phyloP scores from a whole-genome alignment of 2,797 vertebrate species.

The Pangasius sanitwongsei region DNA sequence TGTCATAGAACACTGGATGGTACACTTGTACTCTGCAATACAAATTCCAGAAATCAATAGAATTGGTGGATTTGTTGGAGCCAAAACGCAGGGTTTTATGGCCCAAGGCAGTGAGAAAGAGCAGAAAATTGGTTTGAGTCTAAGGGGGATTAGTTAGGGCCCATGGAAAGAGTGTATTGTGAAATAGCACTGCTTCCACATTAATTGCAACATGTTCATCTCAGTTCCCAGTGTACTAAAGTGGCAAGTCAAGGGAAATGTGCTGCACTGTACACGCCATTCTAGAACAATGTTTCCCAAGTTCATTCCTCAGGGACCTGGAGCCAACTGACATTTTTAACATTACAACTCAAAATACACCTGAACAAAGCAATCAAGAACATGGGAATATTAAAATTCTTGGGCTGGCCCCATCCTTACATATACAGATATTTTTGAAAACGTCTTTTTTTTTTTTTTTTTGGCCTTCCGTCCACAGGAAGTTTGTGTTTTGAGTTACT shows the following conservation, averaged over 20 bases:
- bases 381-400: neutral
- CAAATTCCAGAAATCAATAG: conserved; percentile 3
- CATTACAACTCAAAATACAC: neutral
- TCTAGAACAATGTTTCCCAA: neutral
- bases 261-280: neutral
- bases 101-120: neutral
- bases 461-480: no score
- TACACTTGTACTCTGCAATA: neutral
- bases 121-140: neutral
- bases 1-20: neutral
- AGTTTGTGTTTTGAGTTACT: neutral
- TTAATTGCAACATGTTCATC: conserved; percentile 17
- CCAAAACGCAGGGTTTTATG: neutral
- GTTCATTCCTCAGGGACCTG: neutral
- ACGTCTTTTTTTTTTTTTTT: no score
- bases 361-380: neutral
- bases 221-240: conserved; percentile 12
- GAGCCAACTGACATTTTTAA: neutral
- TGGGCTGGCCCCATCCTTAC: neutral
- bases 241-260: conserved; percentile 9
- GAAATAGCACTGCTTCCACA: neutral
- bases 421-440: neutral
- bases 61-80: neutral
- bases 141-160: neutral
- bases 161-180: neutral